Evolutionary conservation across 2,888 invertebrate genomes (phyloP).

Genomic region (Sesia bembeciformis): DNA sequence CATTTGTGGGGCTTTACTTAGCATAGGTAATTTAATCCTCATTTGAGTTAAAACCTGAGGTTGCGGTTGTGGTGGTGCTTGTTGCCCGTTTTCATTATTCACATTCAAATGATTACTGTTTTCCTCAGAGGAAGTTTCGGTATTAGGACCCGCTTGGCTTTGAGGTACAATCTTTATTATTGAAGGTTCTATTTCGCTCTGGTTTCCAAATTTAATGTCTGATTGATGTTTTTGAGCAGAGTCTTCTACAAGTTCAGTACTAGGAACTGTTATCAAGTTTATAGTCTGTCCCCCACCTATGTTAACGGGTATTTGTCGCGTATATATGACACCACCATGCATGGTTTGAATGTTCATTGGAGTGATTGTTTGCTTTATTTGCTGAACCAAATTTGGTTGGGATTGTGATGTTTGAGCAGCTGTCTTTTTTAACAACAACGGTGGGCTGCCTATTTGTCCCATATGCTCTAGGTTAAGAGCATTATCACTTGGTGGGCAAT

Average conservation of each 20-base stretch:
- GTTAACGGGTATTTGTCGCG: constrained; percentile 81
- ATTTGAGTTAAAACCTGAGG: constrained; percentile 67
- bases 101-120: constrained; percentile 29
- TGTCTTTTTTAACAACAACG: constrained; percentile 49
- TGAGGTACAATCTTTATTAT: constrained; percentile 66
- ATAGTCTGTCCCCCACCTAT: constrained; percentile 72
- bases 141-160: constrained; percentile 30
- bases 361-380: constrained; percentile 67
- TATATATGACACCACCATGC: constrained; percentile 81
- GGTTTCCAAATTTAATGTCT: constrained; percentile 31
- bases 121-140: constrained; percentile 38
- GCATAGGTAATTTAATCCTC: constrained; percentile 68
- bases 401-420: constrained; percentile 38
- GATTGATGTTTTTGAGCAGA: constrained; percentile 47
- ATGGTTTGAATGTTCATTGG: constrained; percentile 76
- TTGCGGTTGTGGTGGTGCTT: constrained; percentile 17
- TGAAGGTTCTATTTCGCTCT: constrained; percentile 50
- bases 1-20: constrained; percentile 69
- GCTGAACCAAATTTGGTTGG: constrained; percentile 51
- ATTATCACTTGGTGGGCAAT: constrained; percentile 41
- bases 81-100: constrained; percentile 33
- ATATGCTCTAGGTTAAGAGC: constrained; percentile 51
- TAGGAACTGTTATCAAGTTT: constrained; percentile 72
- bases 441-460: constrained; percentile 48
- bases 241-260: constrained; percentile 58